phyloP scores from a whole-genome alignment of 2,888 invertebrate species.

The Acleris literana region DNA sequence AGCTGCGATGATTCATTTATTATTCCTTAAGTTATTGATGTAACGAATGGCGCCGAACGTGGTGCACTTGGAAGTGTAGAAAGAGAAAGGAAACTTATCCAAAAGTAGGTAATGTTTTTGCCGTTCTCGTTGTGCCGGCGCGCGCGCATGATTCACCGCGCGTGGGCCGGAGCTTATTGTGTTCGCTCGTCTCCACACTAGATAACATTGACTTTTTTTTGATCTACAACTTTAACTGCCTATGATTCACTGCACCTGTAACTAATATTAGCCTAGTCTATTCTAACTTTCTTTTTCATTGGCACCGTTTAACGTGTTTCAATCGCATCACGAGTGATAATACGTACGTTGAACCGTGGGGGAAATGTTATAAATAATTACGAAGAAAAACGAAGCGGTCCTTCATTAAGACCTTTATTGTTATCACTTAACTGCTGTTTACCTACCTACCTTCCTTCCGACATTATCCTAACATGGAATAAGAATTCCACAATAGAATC shows the following conservation, averaged over 20 bases:
- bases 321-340: background rate
- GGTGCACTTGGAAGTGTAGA: constrained; percentile 73
- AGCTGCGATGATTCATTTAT: constrained; percentile 48
- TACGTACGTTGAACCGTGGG: background rate
- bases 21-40: constrained; percentile 55
- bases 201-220: constrained; percentile 69
- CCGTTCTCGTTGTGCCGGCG: constrained; percentile 65
- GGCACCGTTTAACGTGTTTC: constrained; percentile 11
- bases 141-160: constrained; percentile 76
- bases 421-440: constrained; percentile 65
- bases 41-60: constrained; percentile 67
- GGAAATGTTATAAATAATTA: background rate
- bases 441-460: constrained; percentile 57
- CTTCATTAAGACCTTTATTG: constrained; percentile 73
- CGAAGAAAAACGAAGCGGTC: constrained; percentile 43
- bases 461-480: constrained; percentile 44
- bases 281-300: constrained; percentile 35
- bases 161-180: constrained; percentile 79
- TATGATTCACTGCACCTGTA: constrained; percentile 34
- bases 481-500: constrained; percentile 53
- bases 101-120: constrained; percentile 84
- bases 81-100: constrained; percentile 83
- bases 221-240: constrained; percentile 47
- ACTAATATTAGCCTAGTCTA: constrained; percentile 23
- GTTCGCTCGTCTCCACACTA: constrained; percentile 66